Evolutionary conservation across 2,113 vertebrate genomes (phyloP), one percentile per base, ranked within the genome.

Genomic region (Panthera leo): DNA sequence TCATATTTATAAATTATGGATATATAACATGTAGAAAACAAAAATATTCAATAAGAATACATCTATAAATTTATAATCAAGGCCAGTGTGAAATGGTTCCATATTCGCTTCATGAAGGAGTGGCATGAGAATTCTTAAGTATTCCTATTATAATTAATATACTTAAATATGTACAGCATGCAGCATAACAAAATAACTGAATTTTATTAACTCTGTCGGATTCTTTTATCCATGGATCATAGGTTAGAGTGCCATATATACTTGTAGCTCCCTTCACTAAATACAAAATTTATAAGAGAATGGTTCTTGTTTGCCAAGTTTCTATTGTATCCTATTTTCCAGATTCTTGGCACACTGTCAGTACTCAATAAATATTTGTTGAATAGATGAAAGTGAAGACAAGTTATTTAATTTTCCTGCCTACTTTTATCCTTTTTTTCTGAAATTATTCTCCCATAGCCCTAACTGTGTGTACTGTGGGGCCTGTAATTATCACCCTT

Each of bases 351-450:
- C 6, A 61, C 16, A 51, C 34, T 71, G 87, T 86, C 92, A 63
- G 19, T 86, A 92, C 53, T 96, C 79, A 86, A 61, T 85, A 96
- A 97, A 96, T 96, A 96, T 96, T 97, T 97, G 82, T 92, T 76
- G 51, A 93, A 45, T 75, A 94, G 82, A 94, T 93, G 65, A 94
- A 94, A 88, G 16, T 19, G 19, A 88, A 94, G 89, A 70, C 10
- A 94, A 76, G 11, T 78, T 96, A 95, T 83, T 95, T 80, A 85
- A 88, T 94, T 97, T 97, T 96, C 48, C 36, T 95, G 21, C n/a
- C 65, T 75, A 27, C 14, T 79, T 5, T 42, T 14, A 89, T 92
- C 5, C 2, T 0, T 70, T 67, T 80, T 95, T 48, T 7, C 68
- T 89, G 36, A 94, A 94, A 76, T 91, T 87, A 87, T 90, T n/a